phyloP scores from a whole-genome alignment of 2,797 vertebrate species.

The Chiroxiphia lanceolata region DNA sequence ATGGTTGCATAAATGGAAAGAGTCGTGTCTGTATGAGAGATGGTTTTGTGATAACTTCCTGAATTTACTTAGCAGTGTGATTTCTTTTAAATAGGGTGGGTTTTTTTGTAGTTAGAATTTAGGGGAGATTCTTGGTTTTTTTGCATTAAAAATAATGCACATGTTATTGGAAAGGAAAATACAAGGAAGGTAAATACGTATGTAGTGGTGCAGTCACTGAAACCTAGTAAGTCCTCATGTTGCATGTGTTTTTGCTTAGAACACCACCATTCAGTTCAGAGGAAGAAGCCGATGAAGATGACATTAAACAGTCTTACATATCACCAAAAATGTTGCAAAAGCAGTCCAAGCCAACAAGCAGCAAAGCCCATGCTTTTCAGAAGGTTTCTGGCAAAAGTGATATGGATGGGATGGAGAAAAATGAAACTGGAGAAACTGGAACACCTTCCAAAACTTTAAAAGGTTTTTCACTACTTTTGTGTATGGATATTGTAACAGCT shows the following conservation, averaged over 20 bases:
- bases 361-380: not conserved
- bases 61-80: not conserved
- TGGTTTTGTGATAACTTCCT: not conserved
- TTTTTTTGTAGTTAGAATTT: not conserved
- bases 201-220: not conserved
- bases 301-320: constrained; percentile 13
- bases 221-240: not conserved
- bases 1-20: not conserved
- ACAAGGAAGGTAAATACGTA: not conserved
- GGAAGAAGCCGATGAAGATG: constrained; percentile 71
- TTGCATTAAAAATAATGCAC: not conserved
- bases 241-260: constrained; percentile 37
- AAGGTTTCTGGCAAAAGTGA: constrained; percentile 40
- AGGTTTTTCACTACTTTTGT: constrained; percentile 46
- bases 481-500: not conserved
- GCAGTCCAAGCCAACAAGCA: not conserved
- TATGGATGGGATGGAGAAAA: constrained; percentile 12
- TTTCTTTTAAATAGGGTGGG: not conserved
- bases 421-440: constrained; percentile 40
- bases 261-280: constrained; percentile 81
- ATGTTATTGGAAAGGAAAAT: not conserved
- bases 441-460: constrained; percentile 54
- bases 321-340: constrained; percentile 45
- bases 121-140: not conserved
- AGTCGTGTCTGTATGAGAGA: not conserved